Conservation (phyloP, 1,140 invertebrate species). For the Nasonia vitripennis region DNA sequence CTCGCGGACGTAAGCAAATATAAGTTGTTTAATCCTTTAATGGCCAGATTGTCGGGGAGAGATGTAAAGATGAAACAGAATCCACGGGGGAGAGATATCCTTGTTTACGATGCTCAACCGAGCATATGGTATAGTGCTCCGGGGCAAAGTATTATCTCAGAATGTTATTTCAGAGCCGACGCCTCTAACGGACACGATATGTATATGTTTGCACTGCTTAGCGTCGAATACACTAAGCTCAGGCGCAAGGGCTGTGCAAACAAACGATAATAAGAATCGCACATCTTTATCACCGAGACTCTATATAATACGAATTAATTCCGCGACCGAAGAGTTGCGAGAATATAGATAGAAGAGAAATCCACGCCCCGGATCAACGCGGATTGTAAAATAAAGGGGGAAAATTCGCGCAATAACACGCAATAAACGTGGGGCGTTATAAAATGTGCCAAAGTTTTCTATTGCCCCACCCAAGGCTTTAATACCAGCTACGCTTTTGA, state of each 20-base stretch:
- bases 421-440: conserved; percentile 32
- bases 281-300: background rate
- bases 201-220: background rate
- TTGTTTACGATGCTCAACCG: background rate
- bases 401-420: conserved; percentile 17
- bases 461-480: conserved; percentile 30
- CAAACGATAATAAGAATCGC: background rate
- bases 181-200: background rate
- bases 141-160: background rate
- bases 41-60: background rate
- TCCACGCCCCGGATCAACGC: background rate
- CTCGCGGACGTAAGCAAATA: background rate
- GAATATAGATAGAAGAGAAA: background rate
- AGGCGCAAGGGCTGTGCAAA: background rate
- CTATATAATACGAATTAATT: background rate
- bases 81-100: background rate
- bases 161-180: background rate
- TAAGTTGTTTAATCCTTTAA: background rate
- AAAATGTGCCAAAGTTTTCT: conserved; percentile 47
- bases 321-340: background rate
- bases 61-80: no score
- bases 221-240: background rate
- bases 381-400: conserved; percentile 4
- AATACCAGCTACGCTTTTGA: conserved; percentile 4
- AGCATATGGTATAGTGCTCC: background rate